A percentile compares a stretch with the other conserved stretches of the same genome.
phyloP scores from a whole-genome alignment of 2,113 vertebrate species.

The Phylloscopus trochilus region DNA sequence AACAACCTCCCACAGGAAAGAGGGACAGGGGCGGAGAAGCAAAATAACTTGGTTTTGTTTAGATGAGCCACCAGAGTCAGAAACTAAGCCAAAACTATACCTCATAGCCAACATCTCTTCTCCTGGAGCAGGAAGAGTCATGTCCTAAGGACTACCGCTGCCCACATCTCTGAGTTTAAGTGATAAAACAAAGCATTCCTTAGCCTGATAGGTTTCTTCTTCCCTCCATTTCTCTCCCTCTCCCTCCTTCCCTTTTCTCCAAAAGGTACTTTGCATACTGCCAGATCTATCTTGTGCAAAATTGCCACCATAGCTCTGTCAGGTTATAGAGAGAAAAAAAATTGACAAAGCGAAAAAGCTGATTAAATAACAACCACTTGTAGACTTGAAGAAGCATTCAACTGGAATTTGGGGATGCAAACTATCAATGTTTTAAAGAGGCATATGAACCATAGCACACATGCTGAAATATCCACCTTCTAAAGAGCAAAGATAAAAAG shows the following conservation, averaged over 20 bases:
- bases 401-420: background rate
- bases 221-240: background rate
- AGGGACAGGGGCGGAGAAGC: background rate
- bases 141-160: background rate
- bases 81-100: background rate
- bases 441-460: background rate
- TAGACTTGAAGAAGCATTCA: background rate
- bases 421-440: background rate
- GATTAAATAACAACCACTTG: background rate
- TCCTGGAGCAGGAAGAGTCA: background rate
- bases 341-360: background rate
- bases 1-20: background rate
- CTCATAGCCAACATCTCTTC: background rate
- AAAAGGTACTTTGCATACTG: background rate
- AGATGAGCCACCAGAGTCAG: background rate
- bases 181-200: background rate
- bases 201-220: background rate
- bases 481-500: background rate
- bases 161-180: background rate
- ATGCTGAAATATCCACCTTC: background rate
- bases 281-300: slow-evolving; percentile 16
- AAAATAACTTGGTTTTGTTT: background rate
- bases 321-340: background rate
- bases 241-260: background rate
- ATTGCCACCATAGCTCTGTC: background rate